Evolutionary conservation across 2,113 vertebrate genomes (phyloP), one percentile per base, ranked within the genome.

Genomic region (Silurus asotus): DNA sequence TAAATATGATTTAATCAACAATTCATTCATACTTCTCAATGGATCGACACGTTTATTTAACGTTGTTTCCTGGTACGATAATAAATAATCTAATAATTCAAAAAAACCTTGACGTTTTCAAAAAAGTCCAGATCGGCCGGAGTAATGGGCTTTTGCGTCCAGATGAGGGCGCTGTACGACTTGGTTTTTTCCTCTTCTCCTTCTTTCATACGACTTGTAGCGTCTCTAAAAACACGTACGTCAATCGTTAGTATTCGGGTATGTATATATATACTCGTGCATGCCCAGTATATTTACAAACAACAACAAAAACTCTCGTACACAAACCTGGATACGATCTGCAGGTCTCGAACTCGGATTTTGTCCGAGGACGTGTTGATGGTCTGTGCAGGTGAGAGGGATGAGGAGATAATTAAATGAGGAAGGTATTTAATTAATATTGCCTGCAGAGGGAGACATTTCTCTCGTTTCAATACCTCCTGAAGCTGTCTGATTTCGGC

Each of bases 111-210:
- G 49, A 97, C 93, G 74, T 94, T 92, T 64, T 96, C 93, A 10
- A 99, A 94, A 88, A 98, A 96, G 0, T 91, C 87, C 14, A 99
- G 92, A 88, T 99, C 97, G 62, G 96, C 92, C 58, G 88, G 93
- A 88, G 92, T 88, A 64, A 99, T 96, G 8, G 92, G 88, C 89
- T 93, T 96, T 88, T 96, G 95, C 48, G 95, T 98, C 98, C 98
- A 98, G 93, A 99, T 94, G 56, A 99, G 95, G 65, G 98, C 98
- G 77, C 94, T 97, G 85, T 99, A 99, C 0, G 96, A 96, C 93
- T 99, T 99, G 5, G 98, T 99, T 93, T 99, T 99, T 87, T 96
- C 97, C 92, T 99, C 97, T 90, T 99, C 98, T 2, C 98, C 98
- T 92, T 97, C 97, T 91, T 99, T 99, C 97, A 99, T 98, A 8